A percentile compares a stretch with the other conserved stretches of the same genome.
Conservation (phyloP, 2,888 invertebrate genomes). For the Nemotelus nigrinus region DNA sequence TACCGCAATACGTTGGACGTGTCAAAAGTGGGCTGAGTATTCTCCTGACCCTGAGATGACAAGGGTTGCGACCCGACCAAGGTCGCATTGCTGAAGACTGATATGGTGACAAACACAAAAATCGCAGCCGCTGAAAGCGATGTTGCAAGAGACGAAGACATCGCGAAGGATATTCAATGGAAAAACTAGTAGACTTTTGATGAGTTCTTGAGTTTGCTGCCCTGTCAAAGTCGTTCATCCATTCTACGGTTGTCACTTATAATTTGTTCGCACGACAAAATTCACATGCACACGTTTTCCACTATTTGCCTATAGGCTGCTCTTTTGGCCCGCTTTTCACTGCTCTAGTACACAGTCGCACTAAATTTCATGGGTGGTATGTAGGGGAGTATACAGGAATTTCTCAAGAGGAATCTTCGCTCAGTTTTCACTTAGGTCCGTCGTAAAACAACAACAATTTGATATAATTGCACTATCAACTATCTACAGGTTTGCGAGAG, state of each 20-base stretch:
- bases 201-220: neutral
- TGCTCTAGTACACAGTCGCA: conserved; percentile 29
- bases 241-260: conserved; percentile 31
- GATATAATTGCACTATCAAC: too few species aligned
- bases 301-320: conserved; percentile 26
- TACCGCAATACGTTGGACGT: conserved; percentile 63
- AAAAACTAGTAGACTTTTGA: neutral
- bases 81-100: neutral
- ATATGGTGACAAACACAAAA: neutral
- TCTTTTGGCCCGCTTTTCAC: conserved; percentile 34
- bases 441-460: neutral
- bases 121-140: neutral
- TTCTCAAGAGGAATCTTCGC: neutral
- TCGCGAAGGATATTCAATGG: neutral
- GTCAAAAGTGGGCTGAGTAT: conserved; percentile 24
- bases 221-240: conserved; percentile 50
- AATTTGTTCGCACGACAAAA: conserved; percentile 10
- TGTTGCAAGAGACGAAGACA: neutral
- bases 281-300: conserved; percentile 34
- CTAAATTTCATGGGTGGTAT: conserved; percentile 4
- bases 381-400: conserved; percentile 20
- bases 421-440: conserved; percentile 5
- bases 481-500: too few species aligned
- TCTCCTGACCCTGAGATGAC: conserved; percentile 3
- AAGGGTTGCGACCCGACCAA: conserved; percentile 5